Percentiles rank a stretch among this genome's conserved stretches.
Evolutionary conservation across 2,797 vertebrate genomes (phyloP).

Genomic region (Peromyscus eremicus): DNA sequence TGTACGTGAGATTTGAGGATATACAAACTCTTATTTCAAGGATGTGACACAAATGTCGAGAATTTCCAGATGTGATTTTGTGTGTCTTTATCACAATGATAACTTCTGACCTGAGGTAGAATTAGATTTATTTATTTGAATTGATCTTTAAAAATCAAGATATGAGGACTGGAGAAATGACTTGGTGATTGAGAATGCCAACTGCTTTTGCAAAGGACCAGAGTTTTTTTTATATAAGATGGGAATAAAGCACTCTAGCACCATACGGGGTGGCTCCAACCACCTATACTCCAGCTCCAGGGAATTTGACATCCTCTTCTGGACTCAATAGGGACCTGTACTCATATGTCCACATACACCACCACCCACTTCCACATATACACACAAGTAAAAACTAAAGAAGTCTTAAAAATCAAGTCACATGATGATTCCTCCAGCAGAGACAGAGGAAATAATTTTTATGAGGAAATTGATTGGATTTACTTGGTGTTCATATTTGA

Average conservation of each 20-base stretch:
- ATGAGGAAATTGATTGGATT: not conserved
- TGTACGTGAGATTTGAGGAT: not conserved
- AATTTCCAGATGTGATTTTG: not conserved
- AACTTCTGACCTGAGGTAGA: constrained; percentile 17
- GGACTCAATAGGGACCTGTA: not conserved
- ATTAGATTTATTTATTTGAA: constrained; percentile 55
- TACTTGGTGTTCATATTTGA: not conserved
- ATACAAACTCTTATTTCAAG: not conserved
- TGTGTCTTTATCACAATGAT: not conserved
- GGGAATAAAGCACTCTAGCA: not conserved
- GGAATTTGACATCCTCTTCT: not conserved
- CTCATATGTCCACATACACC: too few relatives aligned
- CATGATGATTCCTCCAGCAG: not conserved
- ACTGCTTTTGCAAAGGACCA: not conserved
- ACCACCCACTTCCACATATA: not conserved
- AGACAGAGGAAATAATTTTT: constrained; percentile 26
- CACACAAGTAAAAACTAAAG: not conserved
- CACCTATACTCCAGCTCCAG: not conserved
- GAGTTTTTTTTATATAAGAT: not conserved
- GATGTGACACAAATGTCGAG: not conserved
- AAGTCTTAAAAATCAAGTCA: not conserved
- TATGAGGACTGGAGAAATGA: not conserved
- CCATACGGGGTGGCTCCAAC: not conserved
- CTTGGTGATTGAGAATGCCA: not conserved
- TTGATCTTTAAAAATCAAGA: constrained; percentile 55